Base-by-base conservation (phyloP, 2,888 invertebrate species). In the Acleris emargana region DNA sequence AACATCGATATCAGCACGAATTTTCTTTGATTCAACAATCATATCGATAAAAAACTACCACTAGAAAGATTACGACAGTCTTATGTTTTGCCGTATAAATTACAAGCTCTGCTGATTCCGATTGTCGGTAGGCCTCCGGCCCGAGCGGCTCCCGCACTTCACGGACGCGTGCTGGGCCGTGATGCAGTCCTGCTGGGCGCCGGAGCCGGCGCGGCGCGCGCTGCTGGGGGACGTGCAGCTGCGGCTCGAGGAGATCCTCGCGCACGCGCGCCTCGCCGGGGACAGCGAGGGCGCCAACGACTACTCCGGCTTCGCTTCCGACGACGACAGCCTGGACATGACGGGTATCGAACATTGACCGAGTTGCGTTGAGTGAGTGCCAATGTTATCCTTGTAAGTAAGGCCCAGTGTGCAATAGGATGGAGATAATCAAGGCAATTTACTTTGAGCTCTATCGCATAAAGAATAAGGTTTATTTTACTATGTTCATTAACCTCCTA, bases 161-260 rank as follows among this genome's bases (percentile, higher is more conserved):
- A 94, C 95, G 54, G 94, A 95, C 67, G 95, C 95, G 25, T 97
- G 97, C 79, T 97, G 97, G 97, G 91, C 93, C 54, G 88, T 97
- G 45, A 97, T 97, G 97, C 93, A 95, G 79, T 94, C 95, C 45
- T 97, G 97, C 79, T 97, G 97, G 97, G 94, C 95, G 38, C 94
- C 95, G 0, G 96, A 97, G 69, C 96, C 97, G 0, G 81, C 92
- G 0, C 93, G 94, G 68, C 89, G 97, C 16, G 97, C 97, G 0
- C 88, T 96, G n/a, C 91, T 97, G 0, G 97, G 97, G 2, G 94
- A 96, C 73, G 94, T 97, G 0, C 95, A 96, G 75, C 94, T 16
- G 0, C 47, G 51, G 54, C 43, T 64, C n/a, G 64, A 64, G 22
- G 20, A 20, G 11, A 55, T 64, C 20, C 43, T 69, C 62, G 0